Evolutionary conservation across 1,140 invertebrate genomes (phyloP).

Genomic region (Oryzaephilus surinamensis): DNA sequence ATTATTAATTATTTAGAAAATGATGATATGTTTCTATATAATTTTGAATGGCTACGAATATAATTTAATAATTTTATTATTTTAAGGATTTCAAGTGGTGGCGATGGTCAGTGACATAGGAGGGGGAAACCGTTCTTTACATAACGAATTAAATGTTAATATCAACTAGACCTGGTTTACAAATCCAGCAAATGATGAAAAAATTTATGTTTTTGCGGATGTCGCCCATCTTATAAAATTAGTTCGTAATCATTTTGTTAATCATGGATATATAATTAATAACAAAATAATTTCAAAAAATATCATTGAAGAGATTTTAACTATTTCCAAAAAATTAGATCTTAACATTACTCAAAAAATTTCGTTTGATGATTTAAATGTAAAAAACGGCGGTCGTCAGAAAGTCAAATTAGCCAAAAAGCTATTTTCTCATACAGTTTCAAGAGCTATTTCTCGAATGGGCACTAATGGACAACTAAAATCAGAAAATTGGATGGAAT

Average conservation of each 20-base stretch:
- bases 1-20: too few relatives aligned
- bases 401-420: too few relatives aligned
- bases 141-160: not conserved
- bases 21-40: too few relatives aligned
- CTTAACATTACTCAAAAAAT: constrained; percentile 3
- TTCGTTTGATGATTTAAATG: too few relatives aligned
- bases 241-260: constrained; percentile 3
- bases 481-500: too few relatives aligned
- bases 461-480: too few relatives aligned
- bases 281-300: constrained; percentile 1
- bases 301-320: constrained; percentile 3
- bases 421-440: too few relatives aligned
- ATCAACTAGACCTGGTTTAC: not conserved
- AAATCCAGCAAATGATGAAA: not conserved
- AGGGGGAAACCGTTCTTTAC: not conserved
- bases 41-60: too few relatives aligned
- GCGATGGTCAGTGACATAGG: not conserved
- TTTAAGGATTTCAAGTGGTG: not conserved
- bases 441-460: too few relatives aligned
- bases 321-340: too few relatives aligned
- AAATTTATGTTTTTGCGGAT: constrained; percentile 4
- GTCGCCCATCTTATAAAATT: constrained; percentile 4
- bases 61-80: too few relatives aligned
- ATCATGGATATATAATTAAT: constrained; percentile 1
- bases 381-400: too few relatives aligned